Evolutionary conservation across 2,113 vertebrate species (phyloP).

Genomic region (Paramormyrops kingsleyae): DNA sequence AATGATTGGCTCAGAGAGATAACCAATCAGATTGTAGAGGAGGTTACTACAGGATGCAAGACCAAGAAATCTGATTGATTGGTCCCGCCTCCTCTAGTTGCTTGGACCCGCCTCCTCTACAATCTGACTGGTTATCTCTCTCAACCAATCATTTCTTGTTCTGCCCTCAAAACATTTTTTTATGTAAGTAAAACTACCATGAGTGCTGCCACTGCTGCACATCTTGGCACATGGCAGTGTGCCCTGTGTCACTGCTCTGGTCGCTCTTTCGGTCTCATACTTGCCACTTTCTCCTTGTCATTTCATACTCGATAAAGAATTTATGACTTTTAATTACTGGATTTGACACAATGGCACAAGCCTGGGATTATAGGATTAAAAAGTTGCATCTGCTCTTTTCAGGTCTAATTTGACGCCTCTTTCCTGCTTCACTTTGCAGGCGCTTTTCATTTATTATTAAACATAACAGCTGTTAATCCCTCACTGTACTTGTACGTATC

Average conservation of each 20-base stretch:
- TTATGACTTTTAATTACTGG: constrained; percentile 5
- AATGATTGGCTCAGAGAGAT: not conserved
- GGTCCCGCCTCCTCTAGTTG: not conserved
- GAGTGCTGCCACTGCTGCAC: not conserved
- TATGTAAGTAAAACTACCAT: not conserved
- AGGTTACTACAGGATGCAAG: not conserved
- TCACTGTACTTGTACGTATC: not conserved
- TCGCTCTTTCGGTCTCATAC: not conserved
- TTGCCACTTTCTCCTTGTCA: not conserved
- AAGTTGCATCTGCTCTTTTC: not conserved
- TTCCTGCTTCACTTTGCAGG: not conserved
- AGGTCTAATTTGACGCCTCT: not conserved
- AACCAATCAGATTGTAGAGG: not conserved
- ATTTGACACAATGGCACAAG: not conserved
- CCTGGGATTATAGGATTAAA: not conserved
- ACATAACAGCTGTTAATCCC: not conserved
- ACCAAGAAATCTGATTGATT: not conserved
- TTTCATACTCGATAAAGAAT: not conserved
- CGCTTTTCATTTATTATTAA: not conserved
- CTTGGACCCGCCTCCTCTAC: not conserved
- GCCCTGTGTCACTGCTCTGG: not conserved
- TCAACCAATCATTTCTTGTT: not conserved
- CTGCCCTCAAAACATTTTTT: not conserved
- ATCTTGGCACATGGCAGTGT: not conserved
- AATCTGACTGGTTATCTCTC: not conserved